Percentiles rank a stretch among this genome's conserved stretches.
Conservation (phyloP, 2,888 invertebrate genomes). For the Pheosia tremula region DNA sequence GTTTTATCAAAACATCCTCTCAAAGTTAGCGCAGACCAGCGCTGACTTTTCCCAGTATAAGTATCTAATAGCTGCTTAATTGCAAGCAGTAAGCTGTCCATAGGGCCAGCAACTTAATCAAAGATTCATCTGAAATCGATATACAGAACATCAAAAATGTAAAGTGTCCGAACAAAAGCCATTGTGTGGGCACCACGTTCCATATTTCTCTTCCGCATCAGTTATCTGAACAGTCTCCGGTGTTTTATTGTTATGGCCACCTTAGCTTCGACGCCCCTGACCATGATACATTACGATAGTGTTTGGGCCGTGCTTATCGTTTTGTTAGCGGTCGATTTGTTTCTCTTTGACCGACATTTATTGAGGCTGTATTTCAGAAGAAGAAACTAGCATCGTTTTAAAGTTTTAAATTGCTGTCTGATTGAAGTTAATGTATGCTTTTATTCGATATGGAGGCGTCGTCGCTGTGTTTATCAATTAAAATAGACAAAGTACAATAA, state of each 20-base stretch:
- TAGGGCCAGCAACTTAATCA: too few relatives aligned
- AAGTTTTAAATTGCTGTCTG: too few relatives aligned
- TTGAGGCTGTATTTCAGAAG: not conserved
- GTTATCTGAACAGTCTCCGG: conserved; percentile 41
- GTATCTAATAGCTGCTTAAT: too few relatives aligned
- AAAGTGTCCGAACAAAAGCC: conserved; percentile 26
- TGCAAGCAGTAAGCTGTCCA: too few relatives aligned
- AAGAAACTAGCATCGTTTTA: not conserved
- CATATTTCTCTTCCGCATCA: conserved; percentile 50
- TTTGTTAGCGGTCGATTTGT: conserved; percentile 7
- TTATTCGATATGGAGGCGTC: too few relatives aligned
- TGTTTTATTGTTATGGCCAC: conserved; percentile 49
- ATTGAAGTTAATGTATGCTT: too few relatives aligned
- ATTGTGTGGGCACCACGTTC: conserved; percentile 32
- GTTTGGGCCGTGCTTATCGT: conserved; percentile 3
- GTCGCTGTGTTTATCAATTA: too few relatives aligned
- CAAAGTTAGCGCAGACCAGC: too few relatives aligned
- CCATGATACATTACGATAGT: conserved; percentile 1
- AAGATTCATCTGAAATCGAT: too few relatives aligned
- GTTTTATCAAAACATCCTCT: too few relatives aligned
- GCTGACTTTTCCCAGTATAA: too few relatives aligned
- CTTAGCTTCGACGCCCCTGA: conserved; percentile 34
- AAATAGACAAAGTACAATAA: too few relatives aligned
- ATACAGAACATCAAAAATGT: not conserved
- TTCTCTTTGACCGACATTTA: conserved; percentile 2